Evolutionary conservation across 2,113 vertebrate genomes (phyloP).

Genomic region (Columbina picui): DNA sequence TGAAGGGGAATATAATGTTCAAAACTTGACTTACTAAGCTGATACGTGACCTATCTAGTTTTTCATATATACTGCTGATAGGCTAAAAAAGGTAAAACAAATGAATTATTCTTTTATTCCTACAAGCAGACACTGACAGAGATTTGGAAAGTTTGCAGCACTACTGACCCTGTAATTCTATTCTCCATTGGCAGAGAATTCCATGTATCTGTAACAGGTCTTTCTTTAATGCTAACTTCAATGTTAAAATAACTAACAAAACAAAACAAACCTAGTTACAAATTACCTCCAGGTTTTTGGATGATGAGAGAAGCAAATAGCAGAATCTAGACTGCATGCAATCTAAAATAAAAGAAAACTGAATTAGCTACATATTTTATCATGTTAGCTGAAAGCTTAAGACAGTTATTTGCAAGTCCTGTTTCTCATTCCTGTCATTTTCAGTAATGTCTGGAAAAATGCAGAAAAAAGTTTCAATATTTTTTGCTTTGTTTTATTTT

Average conservation of each 20-base stretch:
- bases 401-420: not conserved
- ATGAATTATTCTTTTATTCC: not conserved
- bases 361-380: conserved; percentile 29
- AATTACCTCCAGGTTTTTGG: not conserved
- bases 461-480: not conserved
- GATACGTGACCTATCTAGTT: not conserved
- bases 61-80: not conserved
- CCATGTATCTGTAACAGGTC: not conserved
- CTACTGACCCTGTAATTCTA: not conserved
- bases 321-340: not conserved
- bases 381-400: not conserved
- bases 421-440: conserved; percentile 19
- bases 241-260: not conserved
- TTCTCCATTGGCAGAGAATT: not conserved
- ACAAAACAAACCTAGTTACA: not conserved
- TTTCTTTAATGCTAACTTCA: not conserved
- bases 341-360: conserved; percentile 17
- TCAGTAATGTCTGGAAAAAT: not conserved
- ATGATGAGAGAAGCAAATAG: not conserved
- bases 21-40: not conserved
- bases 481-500: not conserved
- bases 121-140: not conserved
- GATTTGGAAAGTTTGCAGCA: not conserved
- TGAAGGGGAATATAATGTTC: not conserved
- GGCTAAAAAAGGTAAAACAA: not conserved